Conservation (phyloP, 2,797 vertebrate species). For the Megalops cyprinoides region DNA sequence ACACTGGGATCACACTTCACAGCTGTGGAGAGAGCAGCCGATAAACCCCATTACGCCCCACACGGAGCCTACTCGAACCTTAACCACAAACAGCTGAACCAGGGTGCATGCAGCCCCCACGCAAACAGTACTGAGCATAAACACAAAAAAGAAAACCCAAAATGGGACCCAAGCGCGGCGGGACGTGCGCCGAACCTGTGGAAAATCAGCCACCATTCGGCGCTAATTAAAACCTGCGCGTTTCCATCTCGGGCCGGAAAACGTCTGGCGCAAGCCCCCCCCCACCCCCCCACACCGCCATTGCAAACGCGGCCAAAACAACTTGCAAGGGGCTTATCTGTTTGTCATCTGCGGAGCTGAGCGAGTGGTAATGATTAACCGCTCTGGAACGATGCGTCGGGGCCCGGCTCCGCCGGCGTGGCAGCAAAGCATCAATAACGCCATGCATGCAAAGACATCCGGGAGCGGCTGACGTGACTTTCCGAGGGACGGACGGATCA, state of each 20-base stretch:
- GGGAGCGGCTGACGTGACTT: constrained; percentile 45
- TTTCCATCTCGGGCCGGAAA: neutral
- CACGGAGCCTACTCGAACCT: no score
- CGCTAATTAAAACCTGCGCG: neutral
- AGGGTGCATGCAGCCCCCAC: neutral
- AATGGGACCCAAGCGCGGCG: no score
- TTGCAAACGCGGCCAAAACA: neutral
- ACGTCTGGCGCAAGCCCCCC: neutral
- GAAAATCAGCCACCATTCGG: neutral
- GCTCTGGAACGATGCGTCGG: constrained; percentile 25
- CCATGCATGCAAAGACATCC: constrained; percentile 30
- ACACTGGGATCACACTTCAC: neutral
- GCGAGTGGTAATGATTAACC: constrained; percentile 33
- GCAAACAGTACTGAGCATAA: no score
- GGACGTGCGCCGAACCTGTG: neutral
- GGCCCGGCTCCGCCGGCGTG: constrained; percentile 30
- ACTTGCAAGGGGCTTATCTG: neutral
- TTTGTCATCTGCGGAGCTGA: neutral
- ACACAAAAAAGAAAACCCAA: no score
- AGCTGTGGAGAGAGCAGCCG: neutral
- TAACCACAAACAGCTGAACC: no score
- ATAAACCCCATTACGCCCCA: no score
- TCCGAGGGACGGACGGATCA: constrained; percentile 55
- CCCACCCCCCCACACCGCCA: no score
- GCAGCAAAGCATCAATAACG: neutral